Conservation (phyloP, 1,140 invertebrate genomes). For the Belonocnema kinseyi region DNA sequence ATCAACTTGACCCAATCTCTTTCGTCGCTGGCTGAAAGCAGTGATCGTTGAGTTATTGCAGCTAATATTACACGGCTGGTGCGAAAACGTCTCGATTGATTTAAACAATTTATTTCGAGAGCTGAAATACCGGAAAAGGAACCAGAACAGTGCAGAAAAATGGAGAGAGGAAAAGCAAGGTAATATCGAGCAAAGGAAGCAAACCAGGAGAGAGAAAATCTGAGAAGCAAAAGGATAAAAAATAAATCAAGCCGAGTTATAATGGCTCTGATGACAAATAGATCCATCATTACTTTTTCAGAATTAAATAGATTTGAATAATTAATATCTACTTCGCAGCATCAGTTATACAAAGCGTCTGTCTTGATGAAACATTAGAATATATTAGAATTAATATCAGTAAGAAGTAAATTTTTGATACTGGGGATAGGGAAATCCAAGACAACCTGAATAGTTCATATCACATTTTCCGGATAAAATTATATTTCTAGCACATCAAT, state of each 20-base stretch:
- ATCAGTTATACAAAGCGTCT: not conserved
- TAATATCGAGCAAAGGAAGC: slow-evolving; percentile 31
- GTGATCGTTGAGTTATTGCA: slow-evolving; percentile 21
- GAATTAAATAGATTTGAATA: not conserved
- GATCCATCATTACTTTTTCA: not conserved
- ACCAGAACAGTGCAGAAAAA: slow-evolving; percentile 28
- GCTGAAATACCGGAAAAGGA: slow-evolving; percentile 32
- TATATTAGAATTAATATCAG: not conserved
- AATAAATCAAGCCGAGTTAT: slow-evolving; percentile 9
- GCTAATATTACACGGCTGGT: slow-evolving; percentile 30
- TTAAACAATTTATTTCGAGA: slow-evolving; percentile 36
- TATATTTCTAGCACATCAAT: no score
- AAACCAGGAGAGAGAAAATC: not conserved
- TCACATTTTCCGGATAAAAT: no score
- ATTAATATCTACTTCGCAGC: not conserved
- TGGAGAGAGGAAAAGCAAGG: slow-evolving; percentile 15
- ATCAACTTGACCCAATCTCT: slow-evolving; percentile 35
- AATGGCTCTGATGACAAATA: slow-evolving; percentile 25
- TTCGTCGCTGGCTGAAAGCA: slow-evolving; percentile 10
- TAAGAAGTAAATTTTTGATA: no score
- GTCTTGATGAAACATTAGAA: not conserved
- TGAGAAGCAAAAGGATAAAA: slow-evolving; percentile 25
- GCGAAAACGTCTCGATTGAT: slow-evolving; percentile 31
- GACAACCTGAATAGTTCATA: no score
- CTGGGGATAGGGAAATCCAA: no score